Evolutionary conservation across 2,888 invertebrate genomes (phyloP), one percentile per base, ranked within the genome.

Genomic region (Caenorhabditis zanzibari): DNA sequence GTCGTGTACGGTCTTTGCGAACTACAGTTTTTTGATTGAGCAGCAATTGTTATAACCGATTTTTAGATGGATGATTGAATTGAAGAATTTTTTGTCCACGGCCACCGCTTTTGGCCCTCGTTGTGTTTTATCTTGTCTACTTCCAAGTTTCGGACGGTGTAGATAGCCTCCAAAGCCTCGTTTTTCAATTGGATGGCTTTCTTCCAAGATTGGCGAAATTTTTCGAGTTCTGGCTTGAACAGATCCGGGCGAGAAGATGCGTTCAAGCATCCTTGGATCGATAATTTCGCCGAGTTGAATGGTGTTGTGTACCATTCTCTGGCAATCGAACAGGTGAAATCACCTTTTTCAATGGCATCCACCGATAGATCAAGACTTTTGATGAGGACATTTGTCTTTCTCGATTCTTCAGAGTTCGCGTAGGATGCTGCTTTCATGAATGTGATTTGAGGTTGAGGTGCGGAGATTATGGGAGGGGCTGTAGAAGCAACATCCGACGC

Each of bases 41-140:
- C 26, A 58, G 58, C 58, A 58, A 22, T 58, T 54, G n/a, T 26
- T 7, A n/a, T 28, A 58, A 9, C 58, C 58, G 28, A 28, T 58
- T 16, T 26, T 58, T 58, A 28, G 28, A 28, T 28, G 14, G 1
- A 28, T 32, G 3, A 1, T 58, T 26, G 22, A 14, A 26, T 12
- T 4, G 5, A 12, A 5, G 3, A 10, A 14, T n/a, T 28, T 19
- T 19, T 28, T 26, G 12, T n/a, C 58, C 58, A 58, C 2, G 58
- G 28, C 28, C 32, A 32, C 14, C 28, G 58, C 58, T 58, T 12
- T 32, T 58, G 58, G 28, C 28, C n/a, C n/a, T 58, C 32, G 5
- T 28, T 58, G 58, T 58, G 28, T 4, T 12, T 6, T 16, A 58
- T 28, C 16, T 58, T 28, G 28, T 28, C 58, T 2, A 58, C 58